Evolutionary conservation across 2,113 vertebrate genomes (phyloP), one percentile per base, ranked within the genome.

Genomic region (Carassius gibelio): DNA sequence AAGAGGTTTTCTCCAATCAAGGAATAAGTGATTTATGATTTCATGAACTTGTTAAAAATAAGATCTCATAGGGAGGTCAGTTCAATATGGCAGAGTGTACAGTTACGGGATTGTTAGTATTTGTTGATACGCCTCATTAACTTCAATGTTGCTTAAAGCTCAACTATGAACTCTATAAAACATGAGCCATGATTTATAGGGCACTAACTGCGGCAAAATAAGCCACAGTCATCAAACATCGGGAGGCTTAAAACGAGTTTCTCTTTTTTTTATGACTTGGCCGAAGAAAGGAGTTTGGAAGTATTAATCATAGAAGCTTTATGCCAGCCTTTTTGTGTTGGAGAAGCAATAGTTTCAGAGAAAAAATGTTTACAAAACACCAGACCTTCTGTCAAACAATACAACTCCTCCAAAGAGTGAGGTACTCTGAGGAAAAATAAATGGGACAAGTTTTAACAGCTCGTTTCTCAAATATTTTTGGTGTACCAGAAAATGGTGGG

Each of bases 61-160:
- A 86, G 71, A 87, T 55, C 85, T 84, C 86, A 86, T 77, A 88
- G 69, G 84, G 36, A 38, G 75, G 74, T 34, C 84, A 85, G 69
- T 50, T 50, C 48, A 50, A 50, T 50, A 80, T 88, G 71, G 86
- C 87, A 88, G 87, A 69, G 89, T 85, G 79, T 88, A 88, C 86
- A 42, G 13, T 92, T 88, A 88, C 86, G 48, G 77, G 72, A 88
- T 89, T 92, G 90, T 90, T 89, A 89, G 84, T 90, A 82, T 91
- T 91, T 92, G 89, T 92, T 90, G 91, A 91, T 91, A 85, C 66
- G 74, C 80, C 84, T 78, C 74, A 90, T 92, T 92, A 90, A 87
- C 87, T 89, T 92, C 84, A 92, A 85, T 88, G 86, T 88, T 90
- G 87, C 86, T 82, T 23, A 88, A 85, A 87, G 83, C 86, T 52